A percentile compares a stretch with the other conserved stretches of the same genome.
phyloP scores from a whole-genome alignment of 2,888 invertebrate species.

The Scaptomyza parva region DNA sequence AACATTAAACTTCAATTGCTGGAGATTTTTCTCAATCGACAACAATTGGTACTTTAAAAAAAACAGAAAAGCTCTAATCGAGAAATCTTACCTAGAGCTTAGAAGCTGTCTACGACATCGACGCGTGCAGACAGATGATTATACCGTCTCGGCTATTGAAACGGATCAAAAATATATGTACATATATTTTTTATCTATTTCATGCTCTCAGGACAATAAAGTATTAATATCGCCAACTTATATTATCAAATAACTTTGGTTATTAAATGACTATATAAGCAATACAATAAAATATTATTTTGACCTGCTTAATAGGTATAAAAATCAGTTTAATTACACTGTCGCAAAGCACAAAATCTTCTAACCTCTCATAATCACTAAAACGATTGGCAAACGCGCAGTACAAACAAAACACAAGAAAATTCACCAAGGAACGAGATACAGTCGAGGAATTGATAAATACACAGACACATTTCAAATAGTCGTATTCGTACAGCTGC shows the following conservation, averaged over 20 bases:
- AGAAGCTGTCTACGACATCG: no score
- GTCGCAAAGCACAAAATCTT: neutral
- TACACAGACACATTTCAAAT: neutral
- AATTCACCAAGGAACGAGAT: neutral
- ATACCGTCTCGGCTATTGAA: no score
- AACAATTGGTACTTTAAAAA: no score
- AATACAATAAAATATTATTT: neutral
- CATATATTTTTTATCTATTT: no score
- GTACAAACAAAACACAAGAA: conserved; percentile 2
- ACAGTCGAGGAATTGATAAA: neutral
- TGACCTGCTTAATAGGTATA: neutral
- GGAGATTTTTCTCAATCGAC: no score
- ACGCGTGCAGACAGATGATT: no score
- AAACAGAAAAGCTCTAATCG: no score
- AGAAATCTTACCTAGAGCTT: no score
- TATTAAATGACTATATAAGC: neutral
- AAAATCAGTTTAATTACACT: neutral
- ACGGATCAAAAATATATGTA: no score
- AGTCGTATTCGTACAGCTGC: neutral
- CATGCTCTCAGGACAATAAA: neutral
- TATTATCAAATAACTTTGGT: neutral
- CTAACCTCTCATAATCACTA: neutral
- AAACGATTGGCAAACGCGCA: neutral
- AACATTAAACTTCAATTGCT: no score
- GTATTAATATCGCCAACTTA: neutral